Base-by-base conservation (phyloP, 2,113 vertebrate genomes). In the Serilophus lunatus region DNA sequence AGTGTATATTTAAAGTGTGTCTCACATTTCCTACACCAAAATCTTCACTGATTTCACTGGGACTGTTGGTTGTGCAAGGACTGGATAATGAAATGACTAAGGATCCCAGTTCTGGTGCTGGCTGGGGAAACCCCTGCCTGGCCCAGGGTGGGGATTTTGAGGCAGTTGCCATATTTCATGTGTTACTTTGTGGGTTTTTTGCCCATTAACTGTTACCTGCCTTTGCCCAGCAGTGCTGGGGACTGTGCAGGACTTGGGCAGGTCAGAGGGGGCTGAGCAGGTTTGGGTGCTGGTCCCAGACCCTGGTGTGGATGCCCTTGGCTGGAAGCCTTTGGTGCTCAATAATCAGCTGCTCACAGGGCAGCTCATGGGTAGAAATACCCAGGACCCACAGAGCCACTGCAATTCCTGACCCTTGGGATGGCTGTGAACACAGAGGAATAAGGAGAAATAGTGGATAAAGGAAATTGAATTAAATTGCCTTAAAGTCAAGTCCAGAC, bases 301-400 rank as follows among this genome's bases (percentile, higher is more conserved):
- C 16, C 1, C 29, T 61, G 8, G 0, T 9, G 13, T 8, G 10
- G 33, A 1, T 86, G 76, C 49, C 38, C 22, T n/a, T 10, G n/a
- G 12, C 56, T 36, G 77, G 76, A 66, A 53, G 66, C 2, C 2
- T 23, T 40, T 3, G 24, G 19, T 24, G 65, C 23, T 31, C 44
- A 26, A 0, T 31, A 6, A 40, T 31, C 45, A 49, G 0, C 50
- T 11, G 6, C 42, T 31, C 25, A 7, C 13, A 5, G 69, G 25
- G 42, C 42, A 60, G 77, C 33, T 53, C n/a, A 1, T 3, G 8
- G 23, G 24, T 11, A 31, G 12, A 9, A 51, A 16, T 5, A 12
- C 24, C 15, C 4, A 7, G 65, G 25, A 36, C 38, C 23, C 80
- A 19, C 22, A 63, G 50, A 47, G 38, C 24, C n/a, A 38, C 53